Evolutionary conservation across 2,113 vertebrate genomes (phyloP), one percentile per base, ranked within the genome.

Genomic region (Leptodactylus fuscus): DNA sequence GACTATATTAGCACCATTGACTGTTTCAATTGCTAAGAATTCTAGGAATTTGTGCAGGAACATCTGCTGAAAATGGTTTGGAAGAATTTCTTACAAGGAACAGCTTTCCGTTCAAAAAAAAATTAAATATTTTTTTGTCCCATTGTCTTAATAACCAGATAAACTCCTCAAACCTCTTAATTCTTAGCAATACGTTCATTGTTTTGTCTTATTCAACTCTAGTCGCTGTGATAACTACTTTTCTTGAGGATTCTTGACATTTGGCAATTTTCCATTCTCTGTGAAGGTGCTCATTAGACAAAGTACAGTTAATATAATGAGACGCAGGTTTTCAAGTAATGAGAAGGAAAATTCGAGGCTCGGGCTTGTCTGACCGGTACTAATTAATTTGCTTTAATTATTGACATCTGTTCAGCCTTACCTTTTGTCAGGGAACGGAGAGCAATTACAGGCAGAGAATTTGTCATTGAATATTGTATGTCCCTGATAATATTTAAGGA

Each of bases 311-410:
- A 27, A 82, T 74, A 73, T 55, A 82, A 82, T 55, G 48, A 82
- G 81, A 27, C 38, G 34, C 67, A 24, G 49, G 32, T 71, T 82
- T 71, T 38, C 12, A 53, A 55, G 48, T 82, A 82, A 82, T 73
- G 67, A 73, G 67, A 24, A 38, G 81, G 81, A 73, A 71, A 71
- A 82, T 82, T 55, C 65, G 41, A 38, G 67, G 12, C 65, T 55
- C 67, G 16, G 46, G 32, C 81, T 71, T 71, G 69, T 82, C 81
- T 82, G 62, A 53, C 81, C 81, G 65, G 29, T 53, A 53, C 81
- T 73, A 82, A 82, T 82, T 71, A 70, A 73, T 71, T 82, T 32
- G 44, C 69, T 74, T 81, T 82, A 82, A 82, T 82, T 55, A 71
- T 71, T 82, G 69, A 82, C 46, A 74, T 73, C 81, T 82, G 67